A percentile compares a stretch with the other conserved stretches of the same genome.
phyloP scores from a whole-genome alignment of 2,113 vertebrate species.

The Geothlypis trichas region DNA sequence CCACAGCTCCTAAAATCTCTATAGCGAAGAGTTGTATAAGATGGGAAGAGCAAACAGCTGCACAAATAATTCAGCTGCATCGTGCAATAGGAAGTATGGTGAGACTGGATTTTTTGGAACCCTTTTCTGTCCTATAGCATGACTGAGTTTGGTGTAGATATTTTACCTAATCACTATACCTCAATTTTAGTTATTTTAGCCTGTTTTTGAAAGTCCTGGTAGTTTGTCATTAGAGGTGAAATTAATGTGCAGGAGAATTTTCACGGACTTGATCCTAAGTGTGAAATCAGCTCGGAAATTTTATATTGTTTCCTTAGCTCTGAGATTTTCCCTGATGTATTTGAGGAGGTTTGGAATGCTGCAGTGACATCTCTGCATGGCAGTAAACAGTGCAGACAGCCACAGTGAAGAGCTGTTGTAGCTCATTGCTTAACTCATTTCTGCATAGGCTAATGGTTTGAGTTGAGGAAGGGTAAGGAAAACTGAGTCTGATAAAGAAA shows the following conservation, averaged over 20 bases:
- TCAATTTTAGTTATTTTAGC: background rate
- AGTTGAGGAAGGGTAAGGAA: background rate
- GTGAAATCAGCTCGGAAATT: background rate
- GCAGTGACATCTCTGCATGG: background rate
- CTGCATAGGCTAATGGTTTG: background rate
- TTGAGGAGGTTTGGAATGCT: background rate
- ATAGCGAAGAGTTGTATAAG: conserved; percentile 81
- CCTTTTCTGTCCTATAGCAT: background rate
- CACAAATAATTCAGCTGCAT: conserved; percentile 80
- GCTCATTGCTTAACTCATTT: background rate
- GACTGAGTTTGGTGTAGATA: background rate
- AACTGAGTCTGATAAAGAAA: background rate
- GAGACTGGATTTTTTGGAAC: conserved; percentile 21
- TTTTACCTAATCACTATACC: background rate
- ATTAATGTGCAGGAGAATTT: background rate
- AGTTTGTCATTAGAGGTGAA: background rate
- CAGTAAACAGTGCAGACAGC: background rate
- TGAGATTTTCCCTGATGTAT: background rate
- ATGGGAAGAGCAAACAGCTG: conserved; percentile 91
- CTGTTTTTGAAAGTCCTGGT: background rate
- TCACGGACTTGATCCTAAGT: background rate
- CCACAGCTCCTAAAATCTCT: conserved; percentile 88
- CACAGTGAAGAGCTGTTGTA: background rate
- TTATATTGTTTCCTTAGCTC: background rate
- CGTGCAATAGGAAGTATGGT: conserved; percentile 87